Base-by-base conservation (phyloP, 1,140 invertebrate genomes). In the Zaprionus africanus region DNA sequence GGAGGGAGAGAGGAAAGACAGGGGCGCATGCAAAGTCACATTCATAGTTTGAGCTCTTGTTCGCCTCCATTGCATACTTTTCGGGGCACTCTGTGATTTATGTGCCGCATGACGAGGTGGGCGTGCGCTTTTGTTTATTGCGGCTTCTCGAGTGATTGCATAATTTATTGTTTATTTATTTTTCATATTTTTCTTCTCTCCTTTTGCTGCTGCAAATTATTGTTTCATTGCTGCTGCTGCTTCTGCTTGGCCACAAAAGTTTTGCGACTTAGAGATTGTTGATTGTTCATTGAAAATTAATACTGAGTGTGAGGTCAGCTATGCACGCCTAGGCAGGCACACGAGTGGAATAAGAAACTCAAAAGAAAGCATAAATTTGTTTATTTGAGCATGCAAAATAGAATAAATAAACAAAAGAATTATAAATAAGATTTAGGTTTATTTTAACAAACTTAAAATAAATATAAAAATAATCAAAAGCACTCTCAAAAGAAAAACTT, bases 151-250 rank as follows among this genome's bases (percentile, higher is more conserved):
- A 75, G 51, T 58, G 41, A 26, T 17, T 70, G 66, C 59, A 75
- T 63, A 75, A 75, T 70, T 70, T 58, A 75, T 63, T 70, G 41
- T 70, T 70, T 75, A 58, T 70, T 70, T 70, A 58, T 53, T 26
- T 75, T 69, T 60, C 31, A 63, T 56, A 70, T 70, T 69, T 53
- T 53, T 34, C 31, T 59, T 34, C 31, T 53, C 59, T 64, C 53
- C 38, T 15, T 64, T 57, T n/a, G 38, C 1, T 19, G 11, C 38
- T n/a, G 19, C 13, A 7, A 22, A 51, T 31, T 41, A 34, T 38
- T 54, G 19, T 46, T 74, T 34, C 22, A 54, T 46, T 43, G 31
- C 49, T 36, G 41, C 12, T 46, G 41, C 12, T 36, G 17, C 31
- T 13, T 1, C n/a, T n/a, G n/a, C n/a, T 62, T 63, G 28, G 24